Percentiles rank a stretch among this genome's conserved stretches.
Evolutionary conservation across 1,140 invertebrate species (phyloP).

Genomic region (Drosophila malerkotliana): DNA sequence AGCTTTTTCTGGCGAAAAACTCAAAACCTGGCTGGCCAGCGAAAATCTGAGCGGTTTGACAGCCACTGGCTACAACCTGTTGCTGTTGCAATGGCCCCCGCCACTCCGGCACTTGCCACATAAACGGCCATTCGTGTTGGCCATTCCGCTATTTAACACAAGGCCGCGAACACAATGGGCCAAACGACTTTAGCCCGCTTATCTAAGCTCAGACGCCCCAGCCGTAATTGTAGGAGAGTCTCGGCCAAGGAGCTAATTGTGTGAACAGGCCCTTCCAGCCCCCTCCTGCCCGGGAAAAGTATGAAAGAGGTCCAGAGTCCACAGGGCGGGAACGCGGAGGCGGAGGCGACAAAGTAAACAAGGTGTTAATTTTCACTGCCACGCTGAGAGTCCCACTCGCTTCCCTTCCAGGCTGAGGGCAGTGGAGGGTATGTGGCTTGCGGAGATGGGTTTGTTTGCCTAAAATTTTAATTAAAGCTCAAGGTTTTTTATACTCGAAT

Average conservation of each 20-base stretch:
- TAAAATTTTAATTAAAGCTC: neutral
- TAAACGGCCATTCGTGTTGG: slow-evolving; percentile 53
- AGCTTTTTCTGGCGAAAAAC: slow-evolving; percentile 58
- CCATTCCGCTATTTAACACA: slow-evolving; percentile 62
- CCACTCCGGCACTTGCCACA: slow-evolving; percentile 22
- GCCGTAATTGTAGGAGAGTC: slow-evolving; percentile 49
- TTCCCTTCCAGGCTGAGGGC: slow-evolving; percentile 9
- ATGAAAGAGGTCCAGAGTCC: slow-evolving; percentile 11
- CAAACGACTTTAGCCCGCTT: slow-evolving; percentile 60
- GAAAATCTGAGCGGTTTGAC: slow-evolving; percentile 41
- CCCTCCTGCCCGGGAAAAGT: slow-evolving; percentile 4
- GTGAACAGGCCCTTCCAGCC: slow-evolving; percentile 32
- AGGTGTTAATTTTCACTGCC: slow-evolving; percentile 72
- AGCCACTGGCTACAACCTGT: slow-evolving; percentile 61
- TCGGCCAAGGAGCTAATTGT: slow-evolving; percentile 56
- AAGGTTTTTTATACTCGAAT: neutral
- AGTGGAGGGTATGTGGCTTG: slow-evolving; percentile 1
- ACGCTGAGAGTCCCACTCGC: slow-evolving; percentile 12
- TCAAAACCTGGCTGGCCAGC: slow-evolving; percentile 30
- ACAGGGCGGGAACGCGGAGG: neutral
- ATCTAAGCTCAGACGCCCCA: slow-evolving; percentile 36
- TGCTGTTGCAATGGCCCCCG: slow-evolving; percentile 32
- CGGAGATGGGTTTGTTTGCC: neutral
- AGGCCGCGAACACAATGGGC: slow-evolving; percentile 68
- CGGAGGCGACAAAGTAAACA: slow-evolving; percentile 63